A percentile compares a stretch with the other conserved stretches of the same genome.
Conservation (phyloP, 2,888 invertebrate genomes). For the Acronicta psi region DNA sequence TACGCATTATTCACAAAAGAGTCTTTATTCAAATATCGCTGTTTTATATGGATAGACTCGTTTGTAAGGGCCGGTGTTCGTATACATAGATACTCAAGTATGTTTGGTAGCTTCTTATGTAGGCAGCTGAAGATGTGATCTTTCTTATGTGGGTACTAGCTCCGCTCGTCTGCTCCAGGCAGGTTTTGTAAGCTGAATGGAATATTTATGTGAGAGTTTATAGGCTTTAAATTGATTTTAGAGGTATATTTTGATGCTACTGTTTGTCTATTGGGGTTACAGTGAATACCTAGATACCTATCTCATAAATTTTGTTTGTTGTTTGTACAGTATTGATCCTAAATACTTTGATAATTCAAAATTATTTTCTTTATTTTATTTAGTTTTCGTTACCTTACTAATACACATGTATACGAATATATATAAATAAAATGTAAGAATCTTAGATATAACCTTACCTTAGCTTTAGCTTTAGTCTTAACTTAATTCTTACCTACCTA, state of each 20-base stretch:
- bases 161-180: conserved; percentile 30
- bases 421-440: too few species aligned
- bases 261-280: neutral
- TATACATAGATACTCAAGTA: conserved; percentile 31
- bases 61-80: conserved; percentile 67
- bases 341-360: too few species aligned
- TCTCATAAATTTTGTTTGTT: too few species aligned
- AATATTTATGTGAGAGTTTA: conserved; percentile 27
- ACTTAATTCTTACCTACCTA: too few species aligned
- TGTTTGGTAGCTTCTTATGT: conserved; percentile 44
- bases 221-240: conserved; percentile 23
- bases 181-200: conserved; percentile 27
- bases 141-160: conserved; percentile 67
- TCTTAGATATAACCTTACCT: too few species aligned
- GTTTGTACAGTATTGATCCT: too few species aligned
- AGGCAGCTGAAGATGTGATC: conserved; percentile 73
- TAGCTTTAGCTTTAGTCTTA: too few species aligned
- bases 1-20: conserved; percentile 69
- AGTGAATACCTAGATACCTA: neutral
- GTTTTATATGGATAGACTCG: conserved; percentile 79
- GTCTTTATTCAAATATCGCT: conserved; percentile 83
- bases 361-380: too few species aligned
- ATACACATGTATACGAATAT: too few species aligned
- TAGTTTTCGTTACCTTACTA: too few species aligned
- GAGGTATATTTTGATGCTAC: neutral